phyloP scores from a whole-genome alignment of 2,113 vertebrate genomes.

The Daubentonia madagascariensis region DNA sequence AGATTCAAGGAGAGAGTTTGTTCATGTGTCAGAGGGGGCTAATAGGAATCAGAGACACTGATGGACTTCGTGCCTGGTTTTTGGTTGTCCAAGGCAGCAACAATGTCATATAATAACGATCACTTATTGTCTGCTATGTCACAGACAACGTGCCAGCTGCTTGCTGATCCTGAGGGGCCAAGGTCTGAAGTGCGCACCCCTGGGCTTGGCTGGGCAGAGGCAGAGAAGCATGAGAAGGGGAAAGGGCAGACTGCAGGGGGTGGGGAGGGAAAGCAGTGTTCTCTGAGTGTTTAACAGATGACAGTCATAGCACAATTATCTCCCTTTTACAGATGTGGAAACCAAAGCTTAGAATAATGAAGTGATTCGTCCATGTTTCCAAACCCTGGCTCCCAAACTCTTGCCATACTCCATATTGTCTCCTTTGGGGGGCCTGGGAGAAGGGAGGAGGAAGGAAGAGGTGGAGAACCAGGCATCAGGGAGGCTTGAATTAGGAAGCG shows the following conservation, averaged over 20 bases:
- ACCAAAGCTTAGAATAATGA: not conserved
- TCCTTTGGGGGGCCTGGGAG: not conserved
- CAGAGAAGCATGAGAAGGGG: not conserved
- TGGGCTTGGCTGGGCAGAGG: not conserved
- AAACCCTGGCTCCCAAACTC: not conserved
- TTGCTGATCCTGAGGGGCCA: not conserved
- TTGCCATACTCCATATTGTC: too few species aligned
- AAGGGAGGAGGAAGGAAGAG: not conserved
- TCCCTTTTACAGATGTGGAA: not conserved
- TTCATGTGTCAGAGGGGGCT: not conserved
- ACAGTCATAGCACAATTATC: too few species aligned
- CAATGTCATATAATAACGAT: not conserved
- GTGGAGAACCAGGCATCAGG: not conserved
- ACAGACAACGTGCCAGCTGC: not conserved
- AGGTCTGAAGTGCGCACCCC: not conserved
- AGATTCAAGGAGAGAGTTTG: not conserved
- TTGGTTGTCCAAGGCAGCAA: not conserved
- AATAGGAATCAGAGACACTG: not conserved
- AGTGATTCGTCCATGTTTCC: not conserved
- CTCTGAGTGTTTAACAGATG: not conserved
- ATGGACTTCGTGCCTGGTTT: not conserved
- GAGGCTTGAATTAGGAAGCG: not conserved
- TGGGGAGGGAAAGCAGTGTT: not conserved
- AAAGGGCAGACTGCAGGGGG: too few species aligned
- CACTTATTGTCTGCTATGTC: not conserved